These are phyloP conservation scores for Neodiprion fabricii DNA, from an alignment of 1,140 invertebrate species.

Conservation along the genomic window DNA sequence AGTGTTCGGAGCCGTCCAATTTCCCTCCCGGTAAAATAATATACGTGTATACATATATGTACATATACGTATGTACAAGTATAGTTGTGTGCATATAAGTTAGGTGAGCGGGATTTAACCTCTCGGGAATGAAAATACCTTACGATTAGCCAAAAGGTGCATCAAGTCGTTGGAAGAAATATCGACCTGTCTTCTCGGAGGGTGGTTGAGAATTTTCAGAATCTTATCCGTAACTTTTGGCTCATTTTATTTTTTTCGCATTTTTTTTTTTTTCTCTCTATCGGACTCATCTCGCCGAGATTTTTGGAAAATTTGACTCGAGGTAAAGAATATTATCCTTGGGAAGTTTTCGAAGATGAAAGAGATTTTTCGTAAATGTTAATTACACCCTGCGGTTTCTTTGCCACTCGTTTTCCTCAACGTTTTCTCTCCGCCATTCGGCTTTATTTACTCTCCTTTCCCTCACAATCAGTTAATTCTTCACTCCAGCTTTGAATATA, in stretches of 20 bases:
- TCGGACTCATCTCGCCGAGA: too few relatives aligned
- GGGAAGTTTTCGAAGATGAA: neutral
- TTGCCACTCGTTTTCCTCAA: neutral
- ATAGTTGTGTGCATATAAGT: too few relatives aligned
- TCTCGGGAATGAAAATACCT: neutral
- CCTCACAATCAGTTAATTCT: too few relatives aligned
- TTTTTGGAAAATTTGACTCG: too few relatives aligned
- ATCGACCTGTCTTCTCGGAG: neutral
- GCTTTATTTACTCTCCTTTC: too few relatives aligned
- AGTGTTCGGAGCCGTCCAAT: neutral
- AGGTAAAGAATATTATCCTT: too few relatives aligned
- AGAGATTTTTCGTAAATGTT: neutral
- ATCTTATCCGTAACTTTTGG: neutral
- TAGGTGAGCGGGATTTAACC: neutral
- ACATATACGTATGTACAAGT: too few relatives aligned
- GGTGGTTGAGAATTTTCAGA: neutral
- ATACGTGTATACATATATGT: too few relatives aligned
- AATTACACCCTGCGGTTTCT: neutral
- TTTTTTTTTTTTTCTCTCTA: too few relatives aligned
- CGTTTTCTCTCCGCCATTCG: too few relatives aligned
- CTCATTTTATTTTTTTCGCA: neutral
- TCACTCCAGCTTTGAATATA: too few relatives aligned
- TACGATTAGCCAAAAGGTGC: neutral
- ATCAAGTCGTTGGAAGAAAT: neutral
- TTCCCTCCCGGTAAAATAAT: too few relatives aligned